phyloP scores from a whole-genome alignment of 2,113 vertebrate species.

The Taurulus bubalis region DNA sequence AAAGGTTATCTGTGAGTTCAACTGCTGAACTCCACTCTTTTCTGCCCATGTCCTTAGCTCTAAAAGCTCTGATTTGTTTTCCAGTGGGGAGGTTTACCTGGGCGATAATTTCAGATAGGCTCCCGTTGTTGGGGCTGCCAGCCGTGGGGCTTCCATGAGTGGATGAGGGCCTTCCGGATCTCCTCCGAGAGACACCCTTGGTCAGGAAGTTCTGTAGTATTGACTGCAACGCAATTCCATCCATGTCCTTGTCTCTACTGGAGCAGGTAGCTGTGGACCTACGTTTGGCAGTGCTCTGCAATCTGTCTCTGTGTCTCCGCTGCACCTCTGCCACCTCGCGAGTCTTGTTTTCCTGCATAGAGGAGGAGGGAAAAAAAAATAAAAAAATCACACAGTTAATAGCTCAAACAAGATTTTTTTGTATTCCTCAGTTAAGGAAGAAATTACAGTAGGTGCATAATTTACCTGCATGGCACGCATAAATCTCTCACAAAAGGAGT shows the following conservation, averaged over 20 bases:
- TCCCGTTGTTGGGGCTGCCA: constrained; percentile 50
- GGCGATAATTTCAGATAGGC: constrained; percentile 65
- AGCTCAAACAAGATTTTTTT: neutral
- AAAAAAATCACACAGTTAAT: constrained; percentile 4
- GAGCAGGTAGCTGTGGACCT: constrained; percentile 85
- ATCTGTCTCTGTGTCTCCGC: constrained; percentile 72
- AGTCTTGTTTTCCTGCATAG: constrained; percentile 81
- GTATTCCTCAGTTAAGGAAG: neutral
- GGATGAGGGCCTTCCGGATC: constrained; percentile 49
- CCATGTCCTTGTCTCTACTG: constrained; percentile 79
- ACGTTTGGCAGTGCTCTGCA: constrained; percentile 75
- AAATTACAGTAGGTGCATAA: neutral
- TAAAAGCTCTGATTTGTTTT: constrained; percentile 6
- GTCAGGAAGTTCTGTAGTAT: constrained; percentile 74
- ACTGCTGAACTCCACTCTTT: constrained; percentile 70
- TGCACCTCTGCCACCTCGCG: constrained; percentile 79
- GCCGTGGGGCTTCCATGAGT: constrained; percentile 48
- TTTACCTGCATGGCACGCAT: constrained; percentile 79
- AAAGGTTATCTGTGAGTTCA: constrained; percentile 42
- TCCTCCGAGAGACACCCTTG: constrained; percentile 54
- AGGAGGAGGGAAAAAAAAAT: too few species aligned
- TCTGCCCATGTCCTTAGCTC: constrained; percentile 16
- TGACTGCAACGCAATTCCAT: constrained; percentile 77
- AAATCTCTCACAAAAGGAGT: constrained; percentile 83
- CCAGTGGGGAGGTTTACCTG: constrained; percentile 32